Percentiles rank a stretch among this genome's conserved stretches.
These are phyloP conservation scores for Drosophila funebris DNA, from an alignment of 1,140 invertebrate species.

Conservation along the genomic window DNA sequence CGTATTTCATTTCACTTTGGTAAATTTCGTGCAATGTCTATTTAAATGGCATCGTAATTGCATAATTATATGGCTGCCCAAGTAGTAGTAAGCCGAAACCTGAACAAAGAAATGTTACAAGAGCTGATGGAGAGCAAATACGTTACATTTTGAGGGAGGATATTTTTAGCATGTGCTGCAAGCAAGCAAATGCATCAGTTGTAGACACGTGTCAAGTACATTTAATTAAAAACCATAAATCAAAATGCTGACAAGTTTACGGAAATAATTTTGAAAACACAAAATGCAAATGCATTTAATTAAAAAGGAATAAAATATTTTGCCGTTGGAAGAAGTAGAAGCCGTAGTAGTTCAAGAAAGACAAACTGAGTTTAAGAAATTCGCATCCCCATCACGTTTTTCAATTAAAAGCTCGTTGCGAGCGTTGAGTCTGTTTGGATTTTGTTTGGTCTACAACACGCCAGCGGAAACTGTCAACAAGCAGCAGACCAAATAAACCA, in stretches of 20 bases:
- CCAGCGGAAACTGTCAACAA: constrained; percentile 41
- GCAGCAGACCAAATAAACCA: constrained; percentile 2
- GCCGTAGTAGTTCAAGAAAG: constrained; percentile 1
- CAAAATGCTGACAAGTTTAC: constrained; percentile 63
- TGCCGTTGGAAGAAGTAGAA: neutral
- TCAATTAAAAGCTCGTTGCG: constrained; percentile 74
- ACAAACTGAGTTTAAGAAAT: constrained; percentile 12
- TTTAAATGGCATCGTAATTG: constrained; percentile 81
- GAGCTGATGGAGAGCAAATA: neutral
- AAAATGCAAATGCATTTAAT: constrained; percentile 35
- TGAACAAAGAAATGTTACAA: constrained; percentile 30
- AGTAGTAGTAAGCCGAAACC: constrained; percentile 60
- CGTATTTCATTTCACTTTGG: constrained; percentile 65
- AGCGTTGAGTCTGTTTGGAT: constrained; percentile 7
- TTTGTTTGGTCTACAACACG: constrained; percentile 26
- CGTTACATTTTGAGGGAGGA: neutral
- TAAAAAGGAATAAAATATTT: constrained; percentile 22
- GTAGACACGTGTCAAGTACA: constrained; percentile 17
- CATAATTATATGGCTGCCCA: constrained; percentile 70
- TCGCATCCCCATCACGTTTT: constrained; percentile 66
- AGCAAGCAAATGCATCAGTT: constrained; percentile 8
- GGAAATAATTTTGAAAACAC: constrained; percentile 51
- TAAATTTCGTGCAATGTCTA: constrained; percentile 68
- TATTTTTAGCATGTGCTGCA: constrained; percentile 7
- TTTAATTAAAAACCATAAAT: constrained; percentile 77